Conservation (phyloP, 2,113 vertebrate species). For the Ia io region DNA sequence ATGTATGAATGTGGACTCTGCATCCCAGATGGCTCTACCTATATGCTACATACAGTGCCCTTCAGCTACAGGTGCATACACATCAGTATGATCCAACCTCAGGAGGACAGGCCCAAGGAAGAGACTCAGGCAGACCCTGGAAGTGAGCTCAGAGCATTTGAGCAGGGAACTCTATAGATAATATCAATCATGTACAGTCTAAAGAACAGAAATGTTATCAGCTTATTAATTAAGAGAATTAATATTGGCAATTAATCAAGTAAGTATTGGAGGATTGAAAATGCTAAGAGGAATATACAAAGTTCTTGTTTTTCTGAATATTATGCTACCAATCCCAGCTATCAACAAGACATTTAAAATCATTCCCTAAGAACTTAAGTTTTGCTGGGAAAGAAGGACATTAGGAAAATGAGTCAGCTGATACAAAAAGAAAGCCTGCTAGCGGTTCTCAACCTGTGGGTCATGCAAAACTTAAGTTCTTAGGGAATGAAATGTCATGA, state of each 20-base stretch:
- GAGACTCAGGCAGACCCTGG: background rate
- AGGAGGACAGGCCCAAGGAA: background rate
- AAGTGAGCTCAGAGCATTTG: background rate
- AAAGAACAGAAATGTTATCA: background rate
- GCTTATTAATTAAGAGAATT: background rate
- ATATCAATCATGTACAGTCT: background rate
- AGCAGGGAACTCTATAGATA: background rate
- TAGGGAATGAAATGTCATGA: too few species aligned
- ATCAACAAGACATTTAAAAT: background rate
- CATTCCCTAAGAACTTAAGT: background rate
- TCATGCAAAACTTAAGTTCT: too few species aligned
- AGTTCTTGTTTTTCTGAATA: background rate
- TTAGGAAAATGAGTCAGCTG: background rate
- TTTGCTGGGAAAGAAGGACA: background rate
- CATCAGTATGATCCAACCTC: background rate
- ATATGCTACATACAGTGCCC: background rate
- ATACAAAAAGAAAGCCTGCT: background rate
- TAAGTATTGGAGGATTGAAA: background rate
- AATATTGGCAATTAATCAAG: background rate
- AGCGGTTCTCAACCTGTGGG: too few species aligned
- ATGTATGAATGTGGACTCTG: background rate
- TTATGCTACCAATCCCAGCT: background rate
- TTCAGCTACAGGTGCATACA: background rate
- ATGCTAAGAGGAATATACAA: background rate
- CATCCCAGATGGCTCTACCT: fast-evolving